Percentiles rank a stretch among this genome's conserved stretches.
Conservation (phyloP, 2,888 invertebrate genomes). For the Netelia melanura region DNA sequence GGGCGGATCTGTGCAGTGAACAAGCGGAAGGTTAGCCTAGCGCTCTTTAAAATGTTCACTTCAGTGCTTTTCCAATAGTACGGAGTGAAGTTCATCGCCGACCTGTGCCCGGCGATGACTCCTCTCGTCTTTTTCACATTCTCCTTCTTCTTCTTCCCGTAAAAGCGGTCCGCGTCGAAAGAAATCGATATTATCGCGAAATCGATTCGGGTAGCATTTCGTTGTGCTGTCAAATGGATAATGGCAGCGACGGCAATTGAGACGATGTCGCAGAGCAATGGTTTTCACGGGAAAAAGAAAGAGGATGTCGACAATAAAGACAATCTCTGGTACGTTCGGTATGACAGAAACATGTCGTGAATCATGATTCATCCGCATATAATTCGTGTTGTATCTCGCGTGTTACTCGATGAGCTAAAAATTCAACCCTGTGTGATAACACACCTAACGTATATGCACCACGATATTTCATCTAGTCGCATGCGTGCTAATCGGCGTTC, state of each 20-base stretch:
- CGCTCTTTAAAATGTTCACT: not conserved
- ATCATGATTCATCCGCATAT: not conserved
- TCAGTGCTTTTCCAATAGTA: not conserved
- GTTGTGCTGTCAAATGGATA: conserved; percentile 78
- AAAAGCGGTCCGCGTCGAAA: conserved; percentile 14
- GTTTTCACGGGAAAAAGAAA: conserved; percentile 85
- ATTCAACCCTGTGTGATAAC: not conserved
- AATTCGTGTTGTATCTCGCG: conserved; percentile 3
- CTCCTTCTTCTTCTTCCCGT: conserved; percentile 9
- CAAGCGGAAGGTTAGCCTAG: not conserved
- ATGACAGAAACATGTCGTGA: not conserved
- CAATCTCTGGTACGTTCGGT: conserved; percentile 87
- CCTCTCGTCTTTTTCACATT: conserved; percentile 9
- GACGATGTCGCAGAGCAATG: conserved; percentile 81
- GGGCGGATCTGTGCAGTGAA: too few species aligned
- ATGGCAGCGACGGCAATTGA: conserved; percentile 80
- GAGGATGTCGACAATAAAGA: conserved; percentile 88
- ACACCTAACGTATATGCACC: not conserved
- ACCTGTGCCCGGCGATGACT: conserved; percentile 2
- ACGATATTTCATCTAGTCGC: not conserved
- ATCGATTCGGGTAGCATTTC: conserved; percentile 66
- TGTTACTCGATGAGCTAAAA: not conserved
- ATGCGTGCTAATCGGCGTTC: not conserved
- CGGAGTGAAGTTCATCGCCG: not conserved
- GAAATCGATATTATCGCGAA: conserved; percentile 74